phyloP scores from a whole-genome alignment of 2,113 vertebrate genomes.

The Melanerpes aurifrons region DNA sequence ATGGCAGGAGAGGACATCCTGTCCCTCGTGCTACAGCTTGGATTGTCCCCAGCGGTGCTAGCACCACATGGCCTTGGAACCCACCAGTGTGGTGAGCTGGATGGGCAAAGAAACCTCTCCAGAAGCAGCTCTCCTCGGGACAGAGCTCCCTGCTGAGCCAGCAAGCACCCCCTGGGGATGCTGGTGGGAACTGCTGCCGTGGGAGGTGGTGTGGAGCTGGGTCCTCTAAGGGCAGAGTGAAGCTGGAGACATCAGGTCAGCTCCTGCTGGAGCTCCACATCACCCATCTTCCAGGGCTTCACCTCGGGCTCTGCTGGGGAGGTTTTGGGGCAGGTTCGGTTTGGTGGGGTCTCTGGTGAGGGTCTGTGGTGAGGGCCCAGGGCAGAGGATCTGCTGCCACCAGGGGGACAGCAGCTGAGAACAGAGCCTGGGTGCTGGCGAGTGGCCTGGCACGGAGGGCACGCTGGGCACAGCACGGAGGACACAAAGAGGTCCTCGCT shows the following conservation, averaged over 20 bases:
- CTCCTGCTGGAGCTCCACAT: fast-evolving
- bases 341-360: fast-evolving
- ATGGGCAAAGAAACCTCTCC: background rate
- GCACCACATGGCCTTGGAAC: background rate
- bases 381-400: background rate
- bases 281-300: background rate
- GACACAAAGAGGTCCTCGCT: fast-evolving
- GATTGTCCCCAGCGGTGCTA: background rate
- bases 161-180: background rate
- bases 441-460: background rate
- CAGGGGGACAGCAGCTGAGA: background rate
- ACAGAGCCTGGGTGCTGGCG: fast-evolving
- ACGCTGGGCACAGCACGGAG: fast-evolving
- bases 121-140: background rate
- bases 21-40: background rate
- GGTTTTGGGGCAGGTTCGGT: background rate
- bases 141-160: background rate
- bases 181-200: fast-evolving
- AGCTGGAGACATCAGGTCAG: fast-evolving
- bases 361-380: background rate
- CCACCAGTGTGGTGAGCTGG: background rate
- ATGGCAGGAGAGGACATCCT: background rate
- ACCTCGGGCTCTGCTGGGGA: fast-evolving
- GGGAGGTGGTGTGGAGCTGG: background rate
- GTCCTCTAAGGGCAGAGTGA: fast-evolving